phyloP scores from a whole-genome alignment of 2,113 vertebrate species.

The Thinocorus orbignyianus region DNA sequence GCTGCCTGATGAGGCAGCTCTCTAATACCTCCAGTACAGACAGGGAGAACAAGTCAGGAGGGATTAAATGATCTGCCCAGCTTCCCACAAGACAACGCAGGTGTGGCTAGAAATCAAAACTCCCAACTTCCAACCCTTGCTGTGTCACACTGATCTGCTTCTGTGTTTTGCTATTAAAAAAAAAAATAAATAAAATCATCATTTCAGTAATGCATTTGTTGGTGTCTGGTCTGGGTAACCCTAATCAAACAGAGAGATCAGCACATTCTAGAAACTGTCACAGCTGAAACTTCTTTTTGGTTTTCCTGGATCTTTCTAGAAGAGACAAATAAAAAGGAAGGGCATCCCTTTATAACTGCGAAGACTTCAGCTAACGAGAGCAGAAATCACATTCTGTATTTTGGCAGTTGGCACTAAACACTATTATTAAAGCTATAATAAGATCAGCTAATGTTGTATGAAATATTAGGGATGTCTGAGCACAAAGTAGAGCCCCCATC shows the following conservation, averaged over 20 bases:
- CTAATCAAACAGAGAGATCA: background rate
- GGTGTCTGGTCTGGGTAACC: background rate
- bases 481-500: constrained; percentile 6
- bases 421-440: constrained; percentile 52
- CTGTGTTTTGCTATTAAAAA: background rate
- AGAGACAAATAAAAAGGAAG: background rate
- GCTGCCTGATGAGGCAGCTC: background rate
- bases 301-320: background rate
- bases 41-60: constrained; percentile 13
- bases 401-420: constrained; percentile 47
- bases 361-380: constrained; percentile 21
- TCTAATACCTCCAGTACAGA: background rate
- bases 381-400: constrained; percentile 3
- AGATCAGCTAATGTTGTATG: constrained; percentile 48
- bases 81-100: constrained; percentile 13
- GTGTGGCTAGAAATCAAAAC: constrained; percentile 19
- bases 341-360: constrained; percentile 14
- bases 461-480: constrained; percentile 50
- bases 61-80: constrained; percentile 41
- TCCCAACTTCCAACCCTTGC: background rate
- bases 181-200: background rate
- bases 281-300: background rate
- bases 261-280: background rate
- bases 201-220: background rate
- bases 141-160: background rate